Percentiles rank a stretch among this genome's conserved stretches.
Conservation (phyloP, 2,113 vertebrate species). For the Protobothrops mucrosquamatus region DNA sequence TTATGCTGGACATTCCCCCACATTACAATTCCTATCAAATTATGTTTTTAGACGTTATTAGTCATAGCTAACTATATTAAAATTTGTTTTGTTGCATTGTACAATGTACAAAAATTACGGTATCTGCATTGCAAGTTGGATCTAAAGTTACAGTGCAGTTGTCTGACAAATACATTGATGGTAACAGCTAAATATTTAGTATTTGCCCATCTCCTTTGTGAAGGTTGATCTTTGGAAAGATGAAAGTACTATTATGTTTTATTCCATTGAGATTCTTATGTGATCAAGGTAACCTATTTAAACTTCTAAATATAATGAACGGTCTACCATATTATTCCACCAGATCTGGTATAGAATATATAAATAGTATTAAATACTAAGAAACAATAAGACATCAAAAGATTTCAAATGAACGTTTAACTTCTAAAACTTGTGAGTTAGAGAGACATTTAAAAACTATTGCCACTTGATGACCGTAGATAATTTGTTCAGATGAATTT, state of each 20-base stretch:
- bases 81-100: neutral
- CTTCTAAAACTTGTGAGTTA: neutral
- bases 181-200: neutral
- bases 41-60: neutral
- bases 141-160: neutral
- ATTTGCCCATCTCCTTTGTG: neutral
- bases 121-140: neutral
- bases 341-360: neutral
- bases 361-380: neutral
- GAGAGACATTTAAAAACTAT: neutral
- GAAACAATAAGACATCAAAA: neutral
- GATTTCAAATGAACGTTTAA: neutral
- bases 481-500: neutral
- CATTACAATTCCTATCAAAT: neutral
- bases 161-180: neutral
- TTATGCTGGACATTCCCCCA: neutral
- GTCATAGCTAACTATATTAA: neutral
- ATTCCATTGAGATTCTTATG: neutral
- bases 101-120: neutral
- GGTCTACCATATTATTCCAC: neutral
- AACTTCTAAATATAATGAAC: neutral
- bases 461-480: neutral
- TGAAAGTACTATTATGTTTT: slow-evolving; percentile 21
- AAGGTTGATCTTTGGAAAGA: neutral
- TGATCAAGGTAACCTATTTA: neutral